Base-by-base conservation (phyloP, 2,113 vertebrate species). In the Brevimyrus niger region DNA sequence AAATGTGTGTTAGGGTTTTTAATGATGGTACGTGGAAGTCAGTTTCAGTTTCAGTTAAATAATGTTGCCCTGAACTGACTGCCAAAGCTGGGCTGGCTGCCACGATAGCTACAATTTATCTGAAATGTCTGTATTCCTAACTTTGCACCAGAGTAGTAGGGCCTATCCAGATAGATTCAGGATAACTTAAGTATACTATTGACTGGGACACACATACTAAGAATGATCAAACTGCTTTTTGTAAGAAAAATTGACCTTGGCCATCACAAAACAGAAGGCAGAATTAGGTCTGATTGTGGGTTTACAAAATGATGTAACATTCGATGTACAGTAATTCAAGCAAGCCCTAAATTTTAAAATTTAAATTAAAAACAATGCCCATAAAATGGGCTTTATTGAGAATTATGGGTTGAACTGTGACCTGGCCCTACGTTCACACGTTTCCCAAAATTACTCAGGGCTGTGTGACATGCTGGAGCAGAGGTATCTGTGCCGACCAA, bases 401-500 rank as follows among this genome's bases (percentile, higher is more conserved):
- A 35, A 5, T 47, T 88, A 90, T 87, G 89, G 91, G 91, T 86
- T 92, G 92, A 93, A 90, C 89, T 87, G 86, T 88, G 87, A 91
- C 91, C 93, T 90, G 92, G 90, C 90, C 90, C 48, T 80, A 90
- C 76, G 89, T 92, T 94, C 93, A 91, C 84, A 90, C 92, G 92
- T 89, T 90, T 93, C 94, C 93, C 89, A 94, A 96, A 95, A 96
- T 96, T 95, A 92, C 91, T 73, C 19, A 48, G 31, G 82, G 53
- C 89, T 89, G 83, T 94, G 92, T 93, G 84, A 91, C 91, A 50
- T 90, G 92, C 92, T 91, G 89, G 91, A 89, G 87, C 87, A 91
- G 90, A 92, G 93, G 55, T 89, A 86, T 89, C 88, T 91, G 89
- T 88, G 90, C 92, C 95, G 95, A 94, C 96, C 95, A 96, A 95